phyloP scores from a whole-genome alignment of 2,888 invertebrate genomes.

The Synergus gifuensis region DNA sequence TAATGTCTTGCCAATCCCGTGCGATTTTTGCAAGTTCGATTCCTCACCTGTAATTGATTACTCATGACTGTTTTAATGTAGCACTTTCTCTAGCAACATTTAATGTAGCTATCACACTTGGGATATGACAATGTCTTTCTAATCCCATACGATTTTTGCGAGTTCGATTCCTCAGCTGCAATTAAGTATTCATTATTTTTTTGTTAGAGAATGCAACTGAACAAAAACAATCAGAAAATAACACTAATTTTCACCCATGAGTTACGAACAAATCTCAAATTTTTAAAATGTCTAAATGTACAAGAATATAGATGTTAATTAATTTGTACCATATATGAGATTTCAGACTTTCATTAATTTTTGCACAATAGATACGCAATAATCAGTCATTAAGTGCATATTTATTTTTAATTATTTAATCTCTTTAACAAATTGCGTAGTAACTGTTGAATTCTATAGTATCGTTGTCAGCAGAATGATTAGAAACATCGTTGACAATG shows the following conservation, averaged over 20 bases:
- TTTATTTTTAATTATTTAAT: conserved; percentile 70
- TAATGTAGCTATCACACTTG: too few relatives aligned
- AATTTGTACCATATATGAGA: conserved; percentile 30
- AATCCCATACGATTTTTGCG: too few relatives aligned
- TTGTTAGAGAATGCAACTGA: too few relatives aligned
- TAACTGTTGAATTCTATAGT: background rate
- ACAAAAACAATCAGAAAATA: too few relatives aligned
- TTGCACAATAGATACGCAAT: conserved; percentile 67
- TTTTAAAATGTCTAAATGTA: background rate
- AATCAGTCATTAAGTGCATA: conserved; percentile 64
- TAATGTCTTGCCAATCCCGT: too few relatives aligned
- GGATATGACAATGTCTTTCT: too few relatives aligned
- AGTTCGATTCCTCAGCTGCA: too few relatives aligned
- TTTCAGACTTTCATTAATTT: conserved; percentile 45
- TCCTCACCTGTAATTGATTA: too few relatives aligned
- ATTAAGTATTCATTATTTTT: too few relatives aligned
- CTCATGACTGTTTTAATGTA: too few relatives aligned
- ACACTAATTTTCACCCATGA: background rate
- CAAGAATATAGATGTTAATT: background rate
- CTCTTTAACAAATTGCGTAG: background rate
- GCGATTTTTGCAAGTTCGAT: too few relatives aligned
- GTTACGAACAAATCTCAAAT: background rate
- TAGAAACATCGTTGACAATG: conserved; percentile 14
- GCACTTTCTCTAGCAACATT: too few relatives aligned
- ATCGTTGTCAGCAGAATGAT: background rate